Base-by-base conservation (phyloP, 2,888 invertebrate species). In the Helicoverpa assulta region DNA sequence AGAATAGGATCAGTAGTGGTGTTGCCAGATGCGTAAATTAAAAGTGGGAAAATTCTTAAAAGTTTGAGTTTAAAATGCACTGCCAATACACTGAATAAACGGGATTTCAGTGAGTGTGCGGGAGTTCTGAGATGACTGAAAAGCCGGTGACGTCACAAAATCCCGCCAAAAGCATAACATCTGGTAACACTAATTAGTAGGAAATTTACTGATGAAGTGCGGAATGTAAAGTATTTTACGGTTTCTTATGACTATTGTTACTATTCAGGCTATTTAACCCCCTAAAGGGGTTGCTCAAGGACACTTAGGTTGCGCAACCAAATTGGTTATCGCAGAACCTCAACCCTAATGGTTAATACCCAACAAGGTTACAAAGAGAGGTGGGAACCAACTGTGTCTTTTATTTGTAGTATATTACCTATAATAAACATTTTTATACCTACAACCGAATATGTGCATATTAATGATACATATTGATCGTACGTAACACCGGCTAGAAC, bases 371-470 rank as follows among this genome's bases (percentile, higher is more conserved):
- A 70, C 55, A 64, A 60, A 54, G 47, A 74, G 54, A 29, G 61
- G 61, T 76, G 33, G 51, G 33, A 64, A 68, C 76, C 80, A 80
- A 76, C 68, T 68, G 76, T 76, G 76, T 79, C 76, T 76, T 75
- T 76, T 68, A 79, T 79, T 64, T 79, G 67, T 80, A 76, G 75
- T 74, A 52, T 68, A 68, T 33, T 54, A 26, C 26, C 26, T 26
- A 50, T 54, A 40, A 37, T 40, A 68, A 67, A 80, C 57, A 68
- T 74, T 80, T 75, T 76, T 76, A 76, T 76, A 76, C 40, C 40
- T 40, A 40, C 76, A 63, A 73, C 74, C 60, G 73, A 75, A 58
- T 78, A 78, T 73, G 63, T 79, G 80, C 57, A 61, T 73, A 62
- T 59, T 73, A 76, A 12, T 12, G 12, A 37, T 37, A 51, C 80